Conservation (phyloP, 2,113 vertebrate species). For the Otocyon megalotis region DNA sequence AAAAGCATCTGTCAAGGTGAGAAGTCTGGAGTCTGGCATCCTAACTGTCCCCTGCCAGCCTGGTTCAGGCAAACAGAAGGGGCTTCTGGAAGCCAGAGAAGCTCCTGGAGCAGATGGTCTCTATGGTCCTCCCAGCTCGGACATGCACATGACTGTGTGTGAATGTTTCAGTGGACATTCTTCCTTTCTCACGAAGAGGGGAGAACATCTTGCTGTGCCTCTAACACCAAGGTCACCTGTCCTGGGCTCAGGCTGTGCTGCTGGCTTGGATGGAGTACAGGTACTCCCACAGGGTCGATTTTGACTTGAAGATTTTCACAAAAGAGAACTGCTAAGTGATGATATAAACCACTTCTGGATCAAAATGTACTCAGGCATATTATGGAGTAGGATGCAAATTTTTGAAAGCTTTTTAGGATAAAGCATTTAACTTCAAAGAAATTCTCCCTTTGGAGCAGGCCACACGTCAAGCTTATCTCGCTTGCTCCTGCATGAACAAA, state of each 20-base stretch:
- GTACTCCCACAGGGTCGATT: neutral
- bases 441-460: neutral
- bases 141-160: fast-evolving
- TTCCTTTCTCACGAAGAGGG: neutral
- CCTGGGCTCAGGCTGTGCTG: neutral
- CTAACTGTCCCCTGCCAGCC: neutral
- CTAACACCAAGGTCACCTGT: neutral
- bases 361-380: slow-evolving; percentile 16
- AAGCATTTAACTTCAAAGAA: slow-evolving; percentile 39
- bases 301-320: neutral
- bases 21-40: neutral
- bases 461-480: neutral
- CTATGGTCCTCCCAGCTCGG: neutral
- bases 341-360: neutral
- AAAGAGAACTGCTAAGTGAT: neutral
- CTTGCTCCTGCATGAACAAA: neutral
- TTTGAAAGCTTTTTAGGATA: neutral
- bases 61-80: neutral
- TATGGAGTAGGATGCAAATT: neutral
- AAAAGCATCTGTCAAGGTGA: neutral
- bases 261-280: neutral
- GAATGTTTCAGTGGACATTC: neutral
- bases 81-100: neutral
- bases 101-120: neutral
- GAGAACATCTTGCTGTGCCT: neutral